Evolutionary conservation across 1,140 invertebrate species (phyloP).

Genomic region (Drosophila nikananu): DNA sequence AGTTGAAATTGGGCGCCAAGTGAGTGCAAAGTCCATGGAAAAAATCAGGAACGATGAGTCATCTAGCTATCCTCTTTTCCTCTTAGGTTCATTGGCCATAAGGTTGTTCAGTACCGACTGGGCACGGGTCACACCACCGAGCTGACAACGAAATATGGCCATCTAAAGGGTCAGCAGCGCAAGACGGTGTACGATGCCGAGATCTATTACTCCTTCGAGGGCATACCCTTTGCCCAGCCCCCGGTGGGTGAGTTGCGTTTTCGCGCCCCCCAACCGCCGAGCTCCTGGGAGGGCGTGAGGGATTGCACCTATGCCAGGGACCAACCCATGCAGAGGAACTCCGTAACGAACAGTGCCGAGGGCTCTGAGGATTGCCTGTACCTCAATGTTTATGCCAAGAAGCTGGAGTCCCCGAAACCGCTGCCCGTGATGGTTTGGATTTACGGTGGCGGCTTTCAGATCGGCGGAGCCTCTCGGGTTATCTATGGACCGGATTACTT

Average conservation of each 20-base stretch:
- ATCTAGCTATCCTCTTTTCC: not conserved
- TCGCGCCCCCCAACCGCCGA: constrained; percentile 86
- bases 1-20: constrained; percentile 63
- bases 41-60: constrained; percentile 20
- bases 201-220: constrained; percentile 84
- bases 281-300: constrained; percentile 86
- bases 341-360: constrained; percentile 28
- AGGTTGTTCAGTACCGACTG: constrained; percentile 60
- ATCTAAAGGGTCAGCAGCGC: constrained; percentile 62
- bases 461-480: constrained; percentile 85
- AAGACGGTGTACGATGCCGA: constrained; percentile 68
- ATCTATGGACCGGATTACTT: constrained; percentile 88
- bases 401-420: constrained; percentile 56
- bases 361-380: constrained; percentile 77
- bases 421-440: constrained; percentile 90
- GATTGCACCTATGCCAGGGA: constrained; percentile 76
- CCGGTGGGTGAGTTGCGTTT: constrained; percentile 89
- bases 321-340: constrained; percentile 66
- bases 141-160: constrained; percentile 59
- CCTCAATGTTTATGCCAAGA: constrained; percentile 74
- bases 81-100: constrained; percentile 61
- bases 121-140: constrained; percentile 51
- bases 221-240: constrained; percentile 89
- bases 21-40: constrained; percentile 28
- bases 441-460: constrained; percentile 89